phyloP scores from a whole-genome alignment of 2,797 vertebrate genomes.

The Dendrocincla fuliginosa region DNA sequence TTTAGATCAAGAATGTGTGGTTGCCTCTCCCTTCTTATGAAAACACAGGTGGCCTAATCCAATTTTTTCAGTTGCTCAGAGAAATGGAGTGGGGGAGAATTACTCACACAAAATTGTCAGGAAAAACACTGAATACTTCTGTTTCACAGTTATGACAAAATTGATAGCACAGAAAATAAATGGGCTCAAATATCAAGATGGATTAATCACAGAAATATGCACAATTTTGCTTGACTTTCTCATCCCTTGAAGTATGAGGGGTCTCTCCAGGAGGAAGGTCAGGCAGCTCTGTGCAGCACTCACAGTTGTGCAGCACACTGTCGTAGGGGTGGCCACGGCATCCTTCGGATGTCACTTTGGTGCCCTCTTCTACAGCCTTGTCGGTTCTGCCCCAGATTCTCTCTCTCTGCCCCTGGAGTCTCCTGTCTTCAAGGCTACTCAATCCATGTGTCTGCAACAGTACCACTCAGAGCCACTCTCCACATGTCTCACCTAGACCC shows the following conservation, averaged over 20 bases:
- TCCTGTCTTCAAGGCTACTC: neutral
- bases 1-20: neutral
- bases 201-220: neutral
- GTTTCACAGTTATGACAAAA: neutral
- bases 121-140: neutral
- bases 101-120: neutral
- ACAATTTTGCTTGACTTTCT: neutral
- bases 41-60: neutral
- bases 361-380: neutral
- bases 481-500: neutral
- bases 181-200: neutral
- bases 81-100: neutral
- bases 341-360: neutral
- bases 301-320: neutral
- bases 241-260: neutral
- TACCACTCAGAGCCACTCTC: neutral
- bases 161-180: neutral
- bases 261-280: neutral
- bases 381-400: neutral
- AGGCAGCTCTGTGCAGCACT: rapidly evolving
- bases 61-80: neutral
- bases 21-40: neutral
- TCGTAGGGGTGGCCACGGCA: neutral
- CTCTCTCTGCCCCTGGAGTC: rapidly evolving
- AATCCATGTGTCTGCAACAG: rapidly evolving